phyloP scores from a whole-genome alignment of 53 echinoderm and acorn worm species.

The Paelopatides confundens region DNA sequence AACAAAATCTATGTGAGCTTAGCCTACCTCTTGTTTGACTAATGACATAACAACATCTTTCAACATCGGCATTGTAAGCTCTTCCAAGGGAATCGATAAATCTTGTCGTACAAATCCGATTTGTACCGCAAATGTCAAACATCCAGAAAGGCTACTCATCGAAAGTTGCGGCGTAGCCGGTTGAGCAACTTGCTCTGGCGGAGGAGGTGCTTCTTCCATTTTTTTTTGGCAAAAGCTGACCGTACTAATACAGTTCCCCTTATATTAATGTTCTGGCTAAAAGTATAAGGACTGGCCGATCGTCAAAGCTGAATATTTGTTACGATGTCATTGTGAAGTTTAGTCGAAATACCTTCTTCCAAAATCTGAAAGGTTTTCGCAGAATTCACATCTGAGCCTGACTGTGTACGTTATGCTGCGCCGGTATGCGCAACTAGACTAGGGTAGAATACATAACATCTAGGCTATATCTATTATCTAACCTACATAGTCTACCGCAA shows the following conservation, averaged over 20 bases:
- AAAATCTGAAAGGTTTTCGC: neutral
- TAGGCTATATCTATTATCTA: neutral
- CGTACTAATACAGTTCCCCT: neutral
- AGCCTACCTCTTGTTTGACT: conserved; percentile 70
- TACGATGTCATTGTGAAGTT: neutral
- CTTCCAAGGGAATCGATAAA: conserved; percentile 76
- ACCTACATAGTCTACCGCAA: neutral
- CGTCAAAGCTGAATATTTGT: neutral
- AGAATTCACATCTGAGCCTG: neutral
- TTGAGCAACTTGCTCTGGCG: conserved; percentile 25
- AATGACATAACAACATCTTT: conserved; percentile 73
- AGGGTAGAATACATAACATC: no score
- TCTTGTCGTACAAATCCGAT: conserved; percentile 92
- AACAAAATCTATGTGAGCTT: neutral
- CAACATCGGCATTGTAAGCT: conserved; percentile 66
- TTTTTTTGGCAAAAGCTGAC: conserved; percentile 9
- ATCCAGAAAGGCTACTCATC: conserved; percentile 33
- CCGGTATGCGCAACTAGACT: neutral
- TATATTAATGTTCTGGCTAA: neutral
- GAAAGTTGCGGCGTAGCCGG: conserved; percentile 51
- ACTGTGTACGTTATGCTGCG: neutral
- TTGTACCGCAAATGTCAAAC: conserved; percentile 81
- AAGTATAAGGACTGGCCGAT: neutral
- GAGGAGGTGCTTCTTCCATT: conserved; percentile 61
- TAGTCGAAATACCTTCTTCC: neutral